Evolutionary conservation across 1,140 invertebrate genomes (phyloP), one percentile per base, ranked within the genome.

Genomic region (Berghia stephanieae): DNA sequence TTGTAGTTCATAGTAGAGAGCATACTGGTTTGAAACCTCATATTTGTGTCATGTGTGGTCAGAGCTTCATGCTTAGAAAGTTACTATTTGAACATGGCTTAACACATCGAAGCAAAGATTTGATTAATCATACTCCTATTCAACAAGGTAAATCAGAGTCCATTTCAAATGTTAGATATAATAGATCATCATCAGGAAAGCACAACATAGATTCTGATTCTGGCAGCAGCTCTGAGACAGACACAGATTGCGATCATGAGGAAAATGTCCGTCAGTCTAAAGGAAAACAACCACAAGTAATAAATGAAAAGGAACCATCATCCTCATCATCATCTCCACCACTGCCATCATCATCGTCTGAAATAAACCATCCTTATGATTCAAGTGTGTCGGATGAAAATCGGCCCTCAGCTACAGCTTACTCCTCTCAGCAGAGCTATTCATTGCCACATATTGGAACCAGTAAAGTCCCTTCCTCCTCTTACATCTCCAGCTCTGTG

Each of bases 31-130:
- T 74, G 40, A 27, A 75, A 21, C 75, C 76, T n/a, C 72, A 77
- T 43, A 60, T 42, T 24, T 80, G 79, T 31, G 69, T 77, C 55
- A 46, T 77, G 40, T 80, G 79, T 69, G 79, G 75, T 6, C 76
- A 80, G 38, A 67, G 60, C 42, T 80, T 80, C 68, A 67, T 36
- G 1, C 52, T 76, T 34, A 40, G 74, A 3, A 76, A 76, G 40
- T 34, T 49, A 31, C 34, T 76, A 2, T 43, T 76, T 24, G 42
- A 76, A 21, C 74, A 76, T 49, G 68, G 67, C 38, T 34, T 40
- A 36, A 63, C 67, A 4, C 74, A 76, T 36, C 67, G 52, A 36
- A 40, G 74, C 4, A 68, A 67, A 49, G 74, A 63, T 24, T 10
- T 76, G 1, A 76, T 76, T 60, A 76, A n/a, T n/a, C 68, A 63